These are phyloP conservation scores for Passer montanus DNA, from an alignment of 2,113 vertebrate species.

Conservation along the genomic window DNA sequence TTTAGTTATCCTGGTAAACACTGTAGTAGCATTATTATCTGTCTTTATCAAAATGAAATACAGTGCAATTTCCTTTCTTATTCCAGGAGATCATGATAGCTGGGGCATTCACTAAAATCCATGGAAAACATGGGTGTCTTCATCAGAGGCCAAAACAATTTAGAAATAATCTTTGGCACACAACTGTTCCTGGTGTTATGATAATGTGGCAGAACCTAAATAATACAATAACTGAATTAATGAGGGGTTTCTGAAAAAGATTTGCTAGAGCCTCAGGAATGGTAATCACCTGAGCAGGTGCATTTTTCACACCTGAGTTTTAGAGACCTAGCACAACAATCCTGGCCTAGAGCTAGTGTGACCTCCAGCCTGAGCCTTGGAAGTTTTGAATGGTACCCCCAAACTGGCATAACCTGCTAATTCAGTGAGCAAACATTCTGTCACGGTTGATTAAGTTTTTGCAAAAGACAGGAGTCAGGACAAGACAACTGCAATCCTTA, in stretches of 20 bases:
- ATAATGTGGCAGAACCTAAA: background rate
- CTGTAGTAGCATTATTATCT: background rate
- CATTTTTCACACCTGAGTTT: background rate
- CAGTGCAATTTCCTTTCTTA: background rate
- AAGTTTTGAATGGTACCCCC: background rate
- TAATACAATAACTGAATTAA: background rate
- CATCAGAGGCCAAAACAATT: background rate
- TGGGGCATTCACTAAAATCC: background rate
- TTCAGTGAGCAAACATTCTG: background rate
- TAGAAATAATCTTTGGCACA: background rate
- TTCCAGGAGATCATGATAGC: background rate
- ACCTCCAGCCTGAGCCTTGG: background rate
- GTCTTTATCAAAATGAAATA: background rate
- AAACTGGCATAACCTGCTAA: background rate
- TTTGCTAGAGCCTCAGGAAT: background rate
- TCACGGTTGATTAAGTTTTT: background rate
- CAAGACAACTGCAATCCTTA: background rate
- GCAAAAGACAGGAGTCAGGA: background rate
- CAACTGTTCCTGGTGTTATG: fast-evolving
- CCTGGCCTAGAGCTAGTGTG: background rate
- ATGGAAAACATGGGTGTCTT: background rate
- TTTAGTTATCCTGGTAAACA: background rate
- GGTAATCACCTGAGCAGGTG: background rate
- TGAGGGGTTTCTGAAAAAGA: background rate
- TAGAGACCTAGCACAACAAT: background rate